Evolutionary conservation across 2,797 vertebrate species (phyloP).

Genomic region (Sebastes ruberrimus): DNA sequence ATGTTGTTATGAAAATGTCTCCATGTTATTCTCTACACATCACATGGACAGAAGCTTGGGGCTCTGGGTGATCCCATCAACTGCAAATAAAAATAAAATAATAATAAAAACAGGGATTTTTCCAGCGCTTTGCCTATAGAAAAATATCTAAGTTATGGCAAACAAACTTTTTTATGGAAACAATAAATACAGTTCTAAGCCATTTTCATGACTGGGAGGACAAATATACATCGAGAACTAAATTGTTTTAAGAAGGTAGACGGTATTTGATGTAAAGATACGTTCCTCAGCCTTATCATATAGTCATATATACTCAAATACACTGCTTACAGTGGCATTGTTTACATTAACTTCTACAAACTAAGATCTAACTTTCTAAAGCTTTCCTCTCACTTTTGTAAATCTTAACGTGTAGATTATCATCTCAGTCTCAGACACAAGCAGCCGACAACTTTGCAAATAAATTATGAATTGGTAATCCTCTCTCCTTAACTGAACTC

Average conservation of each 20-base stretch:
- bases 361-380: not conserved
- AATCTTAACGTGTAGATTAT: not conserved
- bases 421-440: not conserved
- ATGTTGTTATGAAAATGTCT: slow-evolving; percentile 43
- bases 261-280: not conserved
- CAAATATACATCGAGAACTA: not conserved
- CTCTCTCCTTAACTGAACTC: not conserved
- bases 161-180: not conserved
- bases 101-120: not conserved
- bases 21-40: slow-evolving; percentile 50
- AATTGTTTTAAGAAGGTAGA: not conserved
- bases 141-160: not conserved
- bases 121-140: not conserved
- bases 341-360: not conserved
- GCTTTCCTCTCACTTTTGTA: not conserved
- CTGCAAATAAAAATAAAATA: slow-evolving; percentile 27
- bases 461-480: not conserved
- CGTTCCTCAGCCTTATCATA: not conserved
- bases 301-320: not conserved
- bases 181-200: not conserved
- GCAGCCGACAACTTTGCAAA: not conserved
- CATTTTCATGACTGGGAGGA: not conserved
- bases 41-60: slow-evolving; percentile 67
- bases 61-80: slow-evolving; percentile 30
- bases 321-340: not conserved